Evolutionary conservation across 1,140 invertebrate genomes (phyloP).

Genomic region (Mya arenaria): DNA sequence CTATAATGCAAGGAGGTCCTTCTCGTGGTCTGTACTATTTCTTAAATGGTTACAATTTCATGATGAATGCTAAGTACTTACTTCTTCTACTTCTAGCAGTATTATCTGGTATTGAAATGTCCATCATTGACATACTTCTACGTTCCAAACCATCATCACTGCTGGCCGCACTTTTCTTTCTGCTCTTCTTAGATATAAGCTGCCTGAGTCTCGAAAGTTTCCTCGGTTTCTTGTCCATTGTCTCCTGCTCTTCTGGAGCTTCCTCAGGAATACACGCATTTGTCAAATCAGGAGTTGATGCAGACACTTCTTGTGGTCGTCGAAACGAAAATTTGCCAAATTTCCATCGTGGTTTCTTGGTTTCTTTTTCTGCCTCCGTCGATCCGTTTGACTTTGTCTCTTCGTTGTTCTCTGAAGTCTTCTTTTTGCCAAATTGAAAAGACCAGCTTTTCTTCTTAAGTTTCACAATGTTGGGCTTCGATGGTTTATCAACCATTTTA

Average conservation of each 20-base stretch:
- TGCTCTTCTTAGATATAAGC: not conserved
- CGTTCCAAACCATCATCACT: not conserved
- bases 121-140: conserved; percentile 23
- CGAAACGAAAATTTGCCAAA: conserved; percentile 51
- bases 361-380: not conserved
- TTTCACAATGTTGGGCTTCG: not conserved
- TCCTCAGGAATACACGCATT: conserved; percentile 12
- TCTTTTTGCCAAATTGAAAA: conserved; percentile 37
- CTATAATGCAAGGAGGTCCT: too few relatives aligned
- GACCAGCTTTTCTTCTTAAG: conserved; percentile 53
- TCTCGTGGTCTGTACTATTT: too few relatives aligned
- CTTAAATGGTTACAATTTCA: too few relatives aligned
- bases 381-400: not conserved
- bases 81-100: conserved; percentile 27
- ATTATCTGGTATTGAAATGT: not conserved
- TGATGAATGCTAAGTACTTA: too few relatives aligned
- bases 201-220: conserved; percentile 9
- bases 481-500: conserved; percentile 2
- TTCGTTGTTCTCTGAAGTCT: conserved; percentile 8
- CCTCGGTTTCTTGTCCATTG: not conserved
- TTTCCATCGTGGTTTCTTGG: conserved; percentile 33
- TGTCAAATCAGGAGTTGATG: conserved; percentile 45
- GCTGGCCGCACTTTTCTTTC: not conserved
- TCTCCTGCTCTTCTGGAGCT: not conserved
- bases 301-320: conserved; percentile 4